Percentiles rank a stretch among this genome's conserved stretches.
These are phyloP conservation scores for Bathynomus jamesi DNA, from an alignment of 1,140 invertebrate genomes.

Conservation along the genomic window DNA sequence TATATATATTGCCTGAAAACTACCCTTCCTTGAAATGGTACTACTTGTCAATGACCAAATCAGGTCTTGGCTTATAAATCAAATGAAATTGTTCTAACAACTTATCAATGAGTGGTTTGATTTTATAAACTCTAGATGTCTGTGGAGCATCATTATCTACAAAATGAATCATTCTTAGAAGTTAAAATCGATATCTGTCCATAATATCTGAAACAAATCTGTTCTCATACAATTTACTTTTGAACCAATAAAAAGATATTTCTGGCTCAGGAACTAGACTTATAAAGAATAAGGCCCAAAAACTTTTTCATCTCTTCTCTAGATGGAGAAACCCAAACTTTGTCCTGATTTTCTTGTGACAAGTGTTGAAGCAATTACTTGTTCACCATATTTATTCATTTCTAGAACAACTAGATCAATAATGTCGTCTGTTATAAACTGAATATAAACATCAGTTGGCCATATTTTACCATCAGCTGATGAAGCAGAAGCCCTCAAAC, in stretches of 20 bases:
- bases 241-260: slow-evolving; percentile 9
- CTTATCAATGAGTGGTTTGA: too few species aligned
- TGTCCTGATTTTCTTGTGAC: slow-evolving; percentile 7
- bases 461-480: too few species aligned
- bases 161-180: too few species aligned
- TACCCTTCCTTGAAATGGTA: slow-evolving; percentile 14
- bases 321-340: slow-evolving; percentile 6
- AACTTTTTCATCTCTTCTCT: slow-evolving; percentile 16
- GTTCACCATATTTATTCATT: not conserved
- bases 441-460: too few species aligned
- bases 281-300: slow-evolving; percentile 5
- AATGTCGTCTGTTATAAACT: too few species aligned
- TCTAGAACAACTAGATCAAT: slow-evolving; percentile 9
- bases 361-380: too few species aligned
- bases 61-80: too few species aligned
- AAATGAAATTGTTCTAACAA: too few species aligned
- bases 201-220: too few species aligned
- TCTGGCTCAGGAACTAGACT: slow-evolving; percentile 2
- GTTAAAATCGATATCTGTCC: too few species aligned
- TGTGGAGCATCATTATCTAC: not conserved
- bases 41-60: slow-evolving; percentile 19
- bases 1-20: slow-evolving; percentile 10
- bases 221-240: slow-evolving; percentile 7
- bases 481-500: too few species aligned
- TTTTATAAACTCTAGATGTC: slow-evolving; percentile 7